These are phyloP conservation scores for Azemiops feae DNA, from an alignment of 2,113 vertebrate genomes.

Conservation along the genomic window DNA sequence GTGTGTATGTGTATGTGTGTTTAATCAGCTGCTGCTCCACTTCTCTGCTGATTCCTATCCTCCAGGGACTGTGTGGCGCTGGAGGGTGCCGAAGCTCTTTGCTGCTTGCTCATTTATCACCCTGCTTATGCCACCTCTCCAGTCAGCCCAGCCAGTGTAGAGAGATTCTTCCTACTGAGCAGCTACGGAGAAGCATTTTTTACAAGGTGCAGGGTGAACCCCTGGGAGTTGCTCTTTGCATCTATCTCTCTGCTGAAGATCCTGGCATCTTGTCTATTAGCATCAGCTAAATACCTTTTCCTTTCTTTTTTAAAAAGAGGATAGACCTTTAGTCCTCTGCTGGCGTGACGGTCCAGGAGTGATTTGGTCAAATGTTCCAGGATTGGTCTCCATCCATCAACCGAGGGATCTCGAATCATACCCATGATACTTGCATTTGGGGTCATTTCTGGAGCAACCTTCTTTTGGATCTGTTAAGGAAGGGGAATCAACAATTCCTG, in stretches of 20 bases:
- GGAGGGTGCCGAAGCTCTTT: conserved; percentile 10
- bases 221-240: not conserved
- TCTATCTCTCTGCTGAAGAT: not conserved
- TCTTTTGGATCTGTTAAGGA: not conserved
- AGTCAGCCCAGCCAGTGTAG: conserved; percentile 4
- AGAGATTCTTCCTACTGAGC: not conserved
- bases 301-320: not conserved
- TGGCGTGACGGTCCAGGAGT: not conserved
- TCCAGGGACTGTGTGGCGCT: not conserved
- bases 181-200: not conserved
- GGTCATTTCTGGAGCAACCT: not conserved
- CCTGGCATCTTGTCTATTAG: not conserved
- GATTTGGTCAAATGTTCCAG: not conserved
- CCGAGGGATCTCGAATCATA: not conserved
- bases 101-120: conserved; percentile 27
- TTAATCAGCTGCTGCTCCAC: conserved; percentile 8
- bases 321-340: not conserved
- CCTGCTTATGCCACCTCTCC: conserved; percentile 10
- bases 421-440: not conserved
- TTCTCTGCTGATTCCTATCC: not conserved
- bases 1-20: not conserved
- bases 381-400: not conserved
- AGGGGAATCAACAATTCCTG: not conserved
- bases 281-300: not conserved
- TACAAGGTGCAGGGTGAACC: not conserved